Evolutionary conservation across 2,797 vertebrate species (phyloP), one percentile per base, ranked within the genome.

Genomic region (Pachyuromys duprasi): DNA sequence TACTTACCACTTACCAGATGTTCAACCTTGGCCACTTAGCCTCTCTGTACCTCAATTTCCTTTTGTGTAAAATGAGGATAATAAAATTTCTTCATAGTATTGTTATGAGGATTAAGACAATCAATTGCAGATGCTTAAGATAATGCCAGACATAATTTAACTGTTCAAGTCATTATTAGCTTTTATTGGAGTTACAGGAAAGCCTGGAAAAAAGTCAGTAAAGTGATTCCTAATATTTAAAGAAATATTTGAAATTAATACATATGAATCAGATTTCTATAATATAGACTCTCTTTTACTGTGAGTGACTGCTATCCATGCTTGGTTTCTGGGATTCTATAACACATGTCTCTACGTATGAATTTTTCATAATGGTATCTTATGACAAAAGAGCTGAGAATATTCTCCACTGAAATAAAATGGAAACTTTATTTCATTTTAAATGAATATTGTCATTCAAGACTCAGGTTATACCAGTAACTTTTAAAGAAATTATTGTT

Each of bases 21-120:
- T 94, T 84, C 82, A 74, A 92, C 88, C 81, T 72, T 65, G 17
- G 4, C 53, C 55, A 76, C 31, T 92, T 86, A 80, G 45, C 55
- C 63, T 80, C 17, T 88, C 69, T 83, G 28, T 75, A 70, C 55
- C n/a, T 96, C 93, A 92, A 87, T 96, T 96, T 97, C 57, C 60
- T 82, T 81, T 88, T 87, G 65, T 81, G 55, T 69, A 63, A 97
- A 96, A 93, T 76, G 39, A 72, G 36, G 18, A 89, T 39, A 97
- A 92, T 63, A 95, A 91, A 86, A 67, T 89, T 90, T 70, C 49
- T 75, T 89, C 15, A n/a, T 45, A 84, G 42, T 49, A 72, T 39
- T 94, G n/a, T 74, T 93, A 2, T 87, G 42, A 96, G 90, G 53
- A 84, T 89, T 88, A 82, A 92, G 53, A 62, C 8, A 86, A 96